Evolutionary conservation across 2,888 invertebrate genomes (phyloP), one percentile per base, ranked within the genome.

Genomic region (Nomada flava): DNA sequence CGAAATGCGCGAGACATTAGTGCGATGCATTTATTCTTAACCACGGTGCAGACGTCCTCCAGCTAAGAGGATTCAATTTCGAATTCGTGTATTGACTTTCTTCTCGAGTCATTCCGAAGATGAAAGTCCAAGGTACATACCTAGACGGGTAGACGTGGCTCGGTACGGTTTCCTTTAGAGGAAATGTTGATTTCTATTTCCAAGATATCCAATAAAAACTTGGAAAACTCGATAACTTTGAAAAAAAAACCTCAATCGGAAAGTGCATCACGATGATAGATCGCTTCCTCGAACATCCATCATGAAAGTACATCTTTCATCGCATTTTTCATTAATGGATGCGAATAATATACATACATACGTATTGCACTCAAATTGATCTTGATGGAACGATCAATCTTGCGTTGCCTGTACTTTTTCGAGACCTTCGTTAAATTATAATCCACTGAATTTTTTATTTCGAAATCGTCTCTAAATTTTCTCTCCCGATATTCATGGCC

Each of bases 1-100:
- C 69, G 64, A 79, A 73, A 53, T 52, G 74, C 73, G 75, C 76
- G 59, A 78, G 57, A 50, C 73, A 71, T 62, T 62, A 70, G 50
- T 67, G 70, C 55, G 76, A 82, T 75, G 50, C 79, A 87, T 71
- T 85, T 85, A 85, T 85, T 82, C 79, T 78, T 73, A 79, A 81
- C 82, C 44, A 42, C 71, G 60, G 59, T 60, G 59, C 64, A 23
- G 29, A 55, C 59, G 67, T 65, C 42, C 70, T 36, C 36, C 42
- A 20, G 57, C 60, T 55, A 59, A 62, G 44, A 74, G n/a, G 62
- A 70, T 74, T 70, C 73, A 50, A 76, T 77, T 74, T 36, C 50
- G 60, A 62, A 71, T 71, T 71, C 50, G 29, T 26, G 36, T 47
- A 72, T 50, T 23, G 2, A 62, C 53, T 62, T 52, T 59, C 63